phyloP scores from a whole-genome alignment of 2,888 invertebrate genomes.

The Pheosia tremula region DNA sequence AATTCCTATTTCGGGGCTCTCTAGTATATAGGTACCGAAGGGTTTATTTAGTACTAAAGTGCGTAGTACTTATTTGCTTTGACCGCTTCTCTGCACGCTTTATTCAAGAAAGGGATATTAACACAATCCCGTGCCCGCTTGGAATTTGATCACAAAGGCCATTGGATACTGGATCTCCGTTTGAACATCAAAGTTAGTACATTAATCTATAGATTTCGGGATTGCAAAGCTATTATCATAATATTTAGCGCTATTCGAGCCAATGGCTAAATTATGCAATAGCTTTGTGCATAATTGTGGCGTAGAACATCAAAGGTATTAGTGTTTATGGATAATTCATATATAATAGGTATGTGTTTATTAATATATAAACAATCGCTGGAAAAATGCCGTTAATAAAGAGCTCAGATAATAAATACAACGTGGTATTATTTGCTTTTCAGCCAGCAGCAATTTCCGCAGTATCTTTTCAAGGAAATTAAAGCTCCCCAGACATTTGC shows the following conservation, averaged over 20 bases:
- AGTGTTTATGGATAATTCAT: slow-evolving; percentile 20
- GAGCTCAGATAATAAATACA: not conserved
- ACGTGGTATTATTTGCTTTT: not conserved
- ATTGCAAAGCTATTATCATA: slow-evolving; percentile 25
- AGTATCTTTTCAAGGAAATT: slow-evolving; percentile 37
- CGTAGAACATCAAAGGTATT: slow-evolving; percentile 31
- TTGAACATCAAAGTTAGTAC: slow-evolving; percentile 8
- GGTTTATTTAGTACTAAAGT: too few species aligned
- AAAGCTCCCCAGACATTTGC: slow-evolving; percentile 50
- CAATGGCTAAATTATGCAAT: slow-evolving; percentile 36
- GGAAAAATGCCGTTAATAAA: not conserved
- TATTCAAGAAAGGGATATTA: slow-evolving; percentile 25
- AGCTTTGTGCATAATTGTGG: slow-evolving; percentile 40
- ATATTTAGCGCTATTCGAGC: slow-evolving; percentile 20
- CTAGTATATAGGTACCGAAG: too few species aligned
- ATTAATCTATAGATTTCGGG: slow-evolving; percentile 13
- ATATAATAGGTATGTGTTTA: too few species aligned
- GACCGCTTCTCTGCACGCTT: not conserved
- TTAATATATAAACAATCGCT: not conserved
- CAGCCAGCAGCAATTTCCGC: slow-evolving; percentile 21
- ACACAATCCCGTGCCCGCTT: slow-evolving; percentile 58
- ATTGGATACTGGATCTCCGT: slow-evolving; percentile 33
- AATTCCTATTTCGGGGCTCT: too few species aligned
- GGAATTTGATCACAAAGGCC: slow-evolving; percentile 48
- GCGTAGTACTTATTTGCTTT: too few species aligned